A percentile compares a stretch with the other conserved stretches of the same genome.
Evolutionary conservation across 1,140 invertebrate genomes (phyloP).

Genomic region (Hestina assimilis): DNA sequence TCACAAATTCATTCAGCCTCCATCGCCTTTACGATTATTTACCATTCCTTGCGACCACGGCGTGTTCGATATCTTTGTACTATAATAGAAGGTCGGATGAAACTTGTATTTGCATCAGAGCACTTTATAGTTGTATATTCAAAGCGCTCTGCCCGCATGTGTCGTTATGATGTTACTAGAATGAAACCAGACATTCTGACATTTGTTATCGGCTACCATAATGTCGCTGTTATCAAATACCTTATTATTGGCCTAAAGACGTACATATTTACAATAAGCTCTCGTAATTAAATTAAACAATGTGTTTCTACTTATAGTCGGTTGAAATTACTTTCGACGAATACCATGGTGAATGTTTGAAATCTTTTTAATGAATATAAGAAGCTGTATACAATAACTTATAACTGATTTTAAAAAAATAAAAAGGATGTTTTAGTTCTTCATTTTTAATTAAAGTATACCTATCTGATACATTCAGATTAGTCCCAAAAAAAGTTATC

Average conservation of each 20-base stretch:
- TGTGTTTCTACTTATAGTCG: too few relatives aligned
- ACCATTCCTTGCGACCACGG: not conserved
- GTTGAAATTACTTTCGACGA: too few relatives aligned
- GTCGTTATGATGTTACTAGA: conserved; percentile 12
- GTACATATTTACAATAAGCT: conserved; percentile 34
- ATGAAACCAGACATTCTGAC: conserved; percentile 31
- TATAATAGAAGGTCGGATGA: not conserved
- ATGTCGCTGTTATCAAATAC: conserved; percentile 57
- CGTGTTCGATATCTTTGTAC: not conserved
- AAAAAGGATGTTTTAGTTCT: too few relatives aligned
- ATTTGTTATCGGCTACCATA: conserved; percentile 61
- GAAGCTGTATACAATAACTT: too few relatives aligned
- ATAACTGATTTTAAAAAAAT: too few relatives aligned
- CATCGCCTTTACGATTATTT: conserved; percentile 8
- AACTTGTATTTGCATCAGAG: too few relatives aligned
- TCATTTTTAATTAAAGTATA: too few relatives aligned
- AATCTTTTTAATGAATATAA: too few relatives aligned
- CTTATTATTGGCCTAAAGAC: conserved; percentile 40
- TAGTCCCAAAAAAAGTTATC: too few relatives aligned
- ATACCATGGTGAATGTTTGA: too few relatives aligned
- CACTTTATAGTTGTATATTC: not conserved
- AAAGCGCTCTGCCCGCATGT: conserved; percentile 10
- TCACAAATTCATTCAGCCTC: conserved; percentile 19
- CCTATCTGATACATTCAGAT: too few relatives aligned
- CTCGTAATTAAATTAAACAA: conserved; percentile 21